Conservation (phyloP, 2,797 vertebrate genomes). For the Pyrocephalus nanus region DNA sequence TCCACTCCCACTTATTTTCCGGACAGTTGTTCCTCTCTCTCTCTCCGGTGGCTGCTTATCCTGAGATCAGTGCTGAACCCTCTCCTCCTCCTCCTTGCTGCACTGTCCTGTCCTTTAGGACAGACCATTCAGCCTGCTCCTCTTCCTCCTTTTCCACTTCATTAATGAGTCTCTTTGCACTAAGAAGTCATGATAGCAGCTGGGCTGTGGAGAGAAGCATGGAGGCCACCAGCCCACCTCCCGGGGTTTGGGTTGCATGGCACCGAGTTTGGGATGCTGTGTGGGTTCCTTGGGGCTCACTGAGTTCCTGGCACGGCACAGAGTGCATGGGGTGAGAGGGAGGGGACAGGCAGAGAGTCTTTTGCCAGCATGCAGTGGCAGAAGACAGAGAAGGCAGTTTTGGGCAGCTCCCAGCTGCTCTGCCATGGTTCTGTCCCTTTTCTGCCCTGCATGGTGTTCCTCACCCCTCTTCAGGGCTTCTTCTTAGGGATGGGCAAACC, state of each 20-base stretch:
- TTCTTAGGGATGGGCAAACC: background rate
- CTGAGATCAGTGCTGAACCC: background rate
- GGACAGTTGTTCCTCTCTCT: background rate
- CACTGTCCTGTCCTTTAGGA: slow-evolving; percentile 41
- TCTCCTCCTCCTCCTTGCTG: slow-evolving; percentile 26
- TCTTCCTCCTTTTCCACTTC: slow-evolving; percentile 51
- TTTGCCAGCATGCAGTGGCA: background rate
- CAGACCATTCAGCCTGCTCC: slow-evolving; percentile 22
- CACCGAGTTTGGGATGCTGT: background rate
- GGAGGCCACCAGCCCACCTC: background rate
- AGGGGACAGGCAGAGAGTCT: background rate
- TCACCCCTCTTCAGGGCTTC: background rate
- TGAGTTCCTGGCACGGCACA: background rate
- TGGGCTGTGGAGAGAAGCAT: background rate
- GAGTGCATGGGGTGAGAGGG: background rate
- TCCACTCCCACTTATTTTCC: background rate
- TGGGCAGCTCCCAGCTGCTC: background rate
- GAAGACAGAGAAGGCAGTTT: background rate
- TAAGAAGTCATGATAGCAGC: slow-evolving; percentile 8
- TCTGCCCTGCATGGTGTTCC: background rate
- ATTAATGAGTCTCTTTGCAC: slow-evolving; percentile 38
- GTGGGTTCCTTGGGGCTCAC: background rate
- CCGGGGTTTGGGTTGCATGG: background rate
- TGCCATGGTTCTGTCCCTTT: accelerated
- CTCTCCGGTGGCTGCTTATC: background rate